phyloP scores from a whole-genome alignment of 2,888 invertebrate species.

The Yponomeuta cagnagella region DNA sequence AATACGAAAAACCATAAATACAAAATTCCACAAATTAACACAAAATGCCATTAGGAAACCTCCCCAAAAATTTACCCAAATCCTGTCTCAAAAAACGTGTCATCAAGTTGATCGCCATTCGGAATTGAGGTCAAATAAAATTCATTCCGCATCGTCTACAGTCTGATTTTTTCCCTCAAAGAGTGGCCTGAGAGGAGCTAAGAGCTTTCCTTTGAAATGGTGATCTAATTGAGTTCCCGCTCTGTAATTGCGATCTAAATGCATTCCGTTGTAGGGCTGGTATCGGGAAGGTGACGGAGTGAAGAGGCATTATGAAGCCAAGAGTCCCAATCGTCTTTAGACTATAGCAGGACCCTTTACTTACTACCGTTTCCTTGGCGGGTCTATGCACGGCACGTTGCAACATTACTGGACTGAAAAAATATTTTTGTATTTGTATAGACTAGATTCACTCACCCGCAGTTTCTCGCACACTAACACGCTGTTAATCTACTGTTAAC shows the following conservation, averaged over 20 bases:
- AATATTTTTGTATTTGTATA: too few relatives aligned
- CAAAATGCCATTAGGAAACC: too few relatives aligned
- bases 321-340: background rate
- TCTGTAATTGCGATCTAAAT: background rate
- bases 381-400: too few relatives aligned
- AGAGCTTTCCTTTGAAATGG: background rate
- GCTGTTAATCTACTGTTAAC: too few relatives aligned
- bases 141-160: background rate
- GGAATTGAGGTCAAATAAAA: background rate
- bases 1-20: too few relatives aligned
- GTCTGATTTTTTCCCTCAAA: background rate
- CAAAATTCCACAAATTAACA: too few relatives aligned
- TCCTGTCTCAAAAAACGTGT: too few relatives aligned
- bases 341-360: background rate
- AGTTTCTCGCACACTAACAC: too few relatives aligned
- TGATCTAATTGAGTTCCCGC: background rate
- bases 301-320: background rate
- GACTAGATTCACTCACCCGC: too few relatives aligned
- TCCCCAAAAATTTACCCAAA: too few relatives aligned
- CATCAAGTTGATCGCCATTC: background rate
- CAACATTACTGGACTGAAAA: too few relatives aligned
- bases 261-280: background rate
- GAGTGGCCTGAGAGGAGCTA: background rate
- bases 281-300: background rate
- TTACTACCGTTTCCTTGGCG: too few relatives aligned